A percentile compares a stretch with the other conserved stretches of the same genome.
These are phyloP conservation scores for Botia kubotai DNA, from an alignment of 2,797 vertebrate species.

Conservation along the genomic window DNA sequence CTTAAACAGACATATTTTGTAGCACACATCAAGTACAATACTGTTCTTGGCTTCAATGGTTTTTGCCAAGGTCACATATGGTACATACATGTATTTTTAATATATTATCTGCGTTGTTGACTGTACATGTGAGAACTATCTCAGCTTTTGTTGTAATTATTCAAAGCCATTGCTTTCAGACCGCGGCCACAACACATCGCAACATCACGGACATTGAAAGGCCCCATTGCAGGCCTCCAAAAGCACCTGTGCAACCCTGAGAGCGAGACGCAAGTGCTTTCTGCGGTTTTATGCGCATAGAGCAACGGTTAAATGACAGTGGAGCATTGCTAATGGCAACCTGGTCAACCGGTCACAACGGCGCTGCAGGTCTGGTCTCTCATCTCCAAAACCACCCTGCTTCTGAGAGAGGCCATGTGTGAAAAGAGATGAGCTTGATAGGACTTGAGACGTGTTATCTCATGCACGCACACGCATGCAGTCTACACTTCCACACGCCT, in stretches of 20 bases:
- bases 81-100: background rate
- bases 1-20: background rate
- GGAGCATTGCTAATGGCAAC: conserved; percentile 60
- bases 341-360: conserved; percentile 58
- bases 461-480: conserved; percentile 23
- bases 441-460: conserved; percentile 66
- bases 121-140: background rate
- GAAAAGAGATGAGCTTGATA: conserved; percentile 77
- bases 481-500: conserved; percentile 47
- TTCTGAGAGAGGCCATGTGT: conserved; percentile 68
- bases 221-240: conserved; percentile 20
- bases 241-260: conserved; percentile 45
- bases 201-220: background rate
- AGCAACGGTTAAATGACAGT: conserved; percentile 76
- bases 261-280: conserved; percentile 14
- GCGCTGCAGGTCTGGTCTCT: conserved; percentile 58
- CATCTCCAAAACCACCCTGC: conserved; percentile 74
- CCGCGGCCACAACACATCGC: background rate
- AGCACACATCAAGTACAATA: background rate
- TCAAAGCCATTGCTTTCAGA: background rate
- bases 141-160: background rate
- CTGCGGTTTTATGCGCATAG: conserved; percentile 59
- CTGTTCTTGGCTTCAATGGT: background rate
- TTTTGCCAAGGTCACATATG: background rate
- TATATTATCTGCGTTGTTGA: background rate